phyloP scores from a whole-genome alignment of 2,113 vertebrate genomes.

The Barnardius zonarius region DNA sequence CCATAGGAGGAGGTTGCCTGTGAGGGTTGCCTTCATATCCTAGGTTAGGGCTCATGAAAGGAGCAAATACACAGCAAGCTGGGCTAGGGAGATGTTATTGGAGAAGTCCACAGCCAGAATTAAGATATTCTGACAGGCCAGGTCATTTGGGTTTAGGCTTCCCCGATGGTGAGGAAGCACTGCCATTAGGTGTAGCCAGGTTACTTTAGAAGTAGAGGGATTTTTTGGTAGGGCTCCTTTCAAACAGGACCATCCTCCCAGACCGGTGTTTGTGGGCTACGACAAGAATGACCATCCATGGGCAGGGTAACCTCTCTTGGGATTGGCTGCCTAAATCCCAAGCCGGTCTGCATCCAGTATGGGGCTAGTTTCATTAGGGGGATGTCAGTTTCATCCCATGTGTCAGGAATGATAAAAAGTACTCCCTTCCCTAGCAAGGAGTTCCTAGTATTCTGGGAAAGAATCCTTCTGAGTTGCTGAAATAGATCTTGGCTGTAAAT shows the following conservation, averaged over 20 bases:
- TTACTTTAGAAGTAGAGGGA: background rate
- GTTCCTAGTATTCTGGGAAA: background rate
- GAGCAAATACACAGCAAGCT: fast-evolving
- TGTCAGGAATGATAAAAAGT: background rate
- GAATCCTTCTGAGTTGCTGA: background rate
- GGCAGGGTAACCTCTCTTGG: background rate
- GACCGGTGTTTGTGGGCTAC: background rate
- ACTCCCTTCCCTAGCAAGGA: background rate
- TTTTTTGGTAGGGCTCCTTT: background rate
- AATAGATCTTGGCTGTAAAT: background rate
- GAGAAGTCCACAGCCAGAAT: background rate
- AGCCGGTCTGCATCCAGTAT: background rate
- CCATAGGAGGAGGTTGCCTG: background rate
- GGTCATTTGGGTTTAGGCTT: background rate
- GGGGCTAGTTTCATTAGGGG: background rate
- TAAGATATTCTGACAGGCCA: background rate
- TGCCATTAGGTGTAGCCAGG: background rate
- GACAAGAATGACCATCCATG: fast-evolving
- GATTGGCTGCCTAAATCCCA: background rate
- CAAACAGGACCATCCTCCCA: background rate
- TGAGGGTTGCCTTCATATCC: background rate
- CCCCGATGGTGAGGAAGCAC: background rate
- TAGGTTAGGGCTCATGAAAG: background rate
- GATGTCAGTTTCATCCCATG: too few species aligned
- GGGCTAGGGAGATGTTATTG: background rate